Evolutionary conservation across 2,113 vertebrate genomes (phyloP), one percentile per base, ranked within the genome.

Genomic region (Narcine bancroftii): DNA sequence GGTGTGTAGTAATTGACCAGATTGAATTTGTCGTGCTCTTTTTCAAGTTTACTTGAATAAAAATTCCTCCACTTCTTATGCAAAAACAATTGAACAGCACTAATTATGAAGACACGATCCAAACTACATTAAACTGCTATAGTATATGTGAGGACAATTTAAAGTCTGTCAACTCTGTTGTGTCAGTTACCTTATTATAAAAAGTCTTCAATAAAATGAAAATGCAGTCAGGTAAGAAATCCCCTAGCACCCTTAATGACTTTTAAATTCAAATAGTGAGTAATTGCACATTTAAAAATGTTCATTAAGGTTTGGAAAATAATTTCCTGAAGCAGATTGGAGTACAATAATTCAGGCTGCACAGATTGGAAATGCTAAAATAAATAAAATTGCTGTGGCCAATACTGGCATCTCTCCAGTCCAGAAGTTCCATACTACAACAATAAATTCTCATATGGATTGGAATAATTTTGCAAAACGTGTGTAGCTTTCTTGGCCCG

Each of bases 281-380:
- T 94, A 95, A 95, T 93, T 94, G 92, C 65, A 92, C 93, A 93
- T 94, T 93, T 93, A 87, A 92, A 94, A 95, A 85, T 92, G 93
- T 94, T 95, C 66, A 2, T 95, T 95, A 95, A 92, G 24, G 29
- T 94, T 93, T 93, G 94, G 94, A 95, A 91, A 95, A 95, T 94
- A 94, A 94, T 94, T 94, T 94, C 92, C 81, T 94, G 93, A 2
- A 0, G 92, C 93, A 94, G 93, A 95, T 95, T 95, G 93, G 92
- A 69, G 33, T 92, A 75, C 85, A 47, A 92, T 60, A 94, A 94
- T 94, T 96, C 93, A 93, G 1, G 6, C 69, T 92, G 85, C 93
- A 93, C 65, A 92, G 93, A 33, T 94, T 94, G 93, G 45, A 95
- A 93, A 94, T 0, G 33, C 92, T 95, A 93, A 94, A 95, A 94